These are phyloP conservation scores for Mesocentrotus franciscanus DNA, from an alignment of 53 echinoderm and acorn worm species.

Conservation along the genomic window DNA sequence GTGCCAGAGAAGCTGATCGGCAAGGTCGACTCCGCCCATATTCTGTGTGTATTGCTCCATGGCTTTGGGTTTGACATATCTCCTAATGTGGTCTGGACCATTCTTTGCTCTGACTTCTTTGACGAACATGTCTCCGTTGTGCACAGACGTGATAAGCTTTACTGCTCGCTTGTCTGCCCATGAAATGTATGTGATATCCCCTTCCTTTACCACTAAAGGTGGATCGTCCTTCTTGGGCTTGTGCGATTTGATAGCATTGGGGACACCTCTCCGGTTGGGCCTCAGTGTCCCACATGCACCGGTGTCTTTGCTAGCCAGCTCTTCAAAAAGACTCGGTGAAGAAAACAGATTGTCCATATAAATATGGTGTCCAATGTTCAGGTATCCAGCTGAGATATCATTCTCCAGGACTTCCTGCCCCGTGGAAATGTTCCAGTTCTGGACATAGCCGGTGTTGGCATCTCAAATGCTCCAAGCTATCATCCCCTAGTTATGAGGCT, in stretches of 20 bases:
- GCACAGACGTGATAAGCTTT: neutral
- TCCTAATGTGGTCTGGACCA: neutral
- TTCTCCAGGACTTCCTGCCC: too few relatives aligned
- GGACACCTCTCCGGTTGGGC: neutral
- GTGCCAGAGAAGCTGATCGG: neutral
- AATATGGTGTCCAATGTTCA: too few relatives aligned
- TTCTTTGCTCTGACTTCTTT: neutral
- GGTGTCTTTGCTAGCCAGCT: neutral
- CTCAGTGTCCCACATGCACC: neutral
- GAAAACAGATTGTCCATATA: too few relatives aligned
- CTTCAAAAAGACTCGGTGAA: neutral
- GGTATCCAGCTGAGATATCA: too few relatives aligned
- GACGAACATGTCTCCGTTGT: neutral
- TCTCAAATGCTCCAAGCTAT: too few relatives aligned
- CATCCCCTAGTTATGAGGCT: too few relatives aligned
- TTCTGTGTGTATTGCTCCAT: neutral
- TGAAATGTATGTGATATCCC: neutral
- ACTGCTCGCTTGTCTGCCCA: neutral
- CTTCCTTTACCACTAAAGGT: neutral
- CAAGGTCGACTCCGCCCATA: constrained; percentile 1
- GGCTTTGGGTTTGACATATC: neutral
- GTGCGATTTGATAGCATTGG: neutral
- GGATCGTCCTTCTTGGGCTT: neutral
- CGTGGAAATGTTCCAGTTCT: too few relatives aligned
- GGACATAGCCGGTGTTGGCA: too few relatives aligned